phyloP scores from a whole-genome alignment of 2,113 vertebrate species.

The Macquaria ambigua region DNA sequence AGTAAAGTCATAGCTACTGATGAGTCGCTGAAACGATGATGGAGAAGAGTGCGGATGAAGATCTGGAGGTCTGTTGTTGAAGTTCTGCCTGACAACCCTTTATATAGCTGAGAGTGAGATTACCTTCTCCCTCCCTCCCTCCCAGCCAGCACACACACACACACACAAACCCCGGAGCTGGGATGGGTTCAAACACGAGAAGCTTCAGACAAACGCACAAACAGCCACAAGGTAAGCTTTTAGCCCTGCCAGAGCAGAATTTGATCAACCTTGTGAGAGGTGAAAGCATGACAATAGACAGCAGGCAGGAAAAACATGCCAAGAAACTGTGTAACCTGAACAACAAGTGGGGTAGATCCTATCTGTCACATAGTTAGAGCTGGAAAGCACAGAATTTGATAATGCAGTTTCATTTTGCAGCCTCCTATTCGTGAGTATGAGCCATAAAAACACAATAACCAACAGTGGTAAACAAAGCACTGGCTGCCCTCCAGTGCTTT shows the following conservation, averaged over 20 bases:
- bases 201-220: constrained; percentile 27
- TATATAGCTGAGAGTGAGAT: constrained; percentile 66
- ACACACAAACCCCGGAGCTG: constrained; percentile 35
- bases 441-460: constrained; percentile 11
- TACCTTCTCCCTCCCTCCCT: constrained; percentile 21
- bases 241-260: constrained; percentile 9
- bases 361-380: neutral
- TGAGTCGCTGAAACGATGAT: neutral
- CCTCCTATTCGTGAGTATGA: neutral
- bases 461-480: constrained; percentile 57
- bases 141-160: constrained; percentile 38
- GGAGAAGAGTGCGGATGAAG: constrained; percentile 20
- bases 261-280: constrained; percentile 23
- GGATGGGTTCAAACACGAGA: constrained; percentile 70
- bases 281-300: neutral
- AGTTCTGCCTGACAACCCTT: constrained; percentile 46
- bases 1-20: constrained; percentile 60
- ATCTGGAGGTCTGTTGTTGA: constrained; percentile 16
- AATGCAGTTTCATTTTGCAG: neutral
- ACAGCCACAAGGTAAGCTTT: constrained; percentile 8
- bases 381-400: neutral
- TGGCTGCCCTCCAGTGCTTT: constrained; percentile 61
- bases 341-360: neutral
- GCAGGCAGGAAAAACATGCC: neutral
- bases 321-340: neutral